Percentiles rank a stretch among this genome's conserved stretches.
These are phyloP conservation scores for Ascidia mentula DNA, from an alignment of 23 tunicate genomes.

Conservation along the genomic window DNA sequence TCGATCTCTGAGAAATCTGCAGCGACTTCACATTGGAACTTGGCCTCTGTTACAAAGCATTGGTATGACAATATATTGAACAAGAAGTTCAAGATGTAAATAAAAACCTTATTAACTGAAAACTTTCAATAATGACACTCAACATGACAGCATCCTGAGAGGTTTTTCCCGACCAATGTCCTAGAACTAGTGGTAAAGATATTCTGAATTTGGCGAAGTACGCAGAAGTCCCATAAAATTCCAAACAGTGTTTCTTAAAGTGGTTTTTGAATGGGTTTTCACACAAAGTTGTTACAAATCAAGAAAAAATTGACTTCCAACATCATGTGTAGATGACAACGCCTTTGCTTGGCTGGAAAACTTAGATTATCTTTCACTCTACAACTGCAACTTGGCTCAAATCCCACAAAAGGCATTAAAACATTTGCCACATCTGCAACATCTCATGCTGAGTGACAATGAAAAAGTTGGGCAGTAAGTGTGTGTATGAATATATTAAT, in stretches of 20 bases:
- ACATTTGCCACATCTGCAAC: conserved; percentile 16
- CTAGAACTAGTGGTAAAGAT: too few species aligned
- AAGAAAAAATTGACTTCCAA: background rate
- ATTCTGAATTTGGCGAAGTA: too few species aligned
- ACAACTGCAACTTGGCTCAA: conserved; percentile 15
- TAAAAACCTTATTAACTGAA: too few species aligned
- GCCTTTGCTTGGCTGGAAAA: conserved; percentile 28
- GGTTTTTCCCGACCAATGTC: too few species aligned
- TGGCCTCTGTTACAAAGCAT: conserved; percentile 46
- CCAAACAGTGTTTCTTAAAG: too few species aligned
- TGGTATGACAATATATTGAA: conserved; percentile 18
- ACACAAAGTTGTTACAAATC: too few species aligned
- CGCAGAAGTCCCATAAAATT: too few species aligned
- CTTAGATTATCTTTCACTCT: conserved; percentile 30
- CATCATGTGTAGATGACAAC: conserved; percentile 13
- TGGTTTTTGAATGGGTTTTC: too few species aligned
- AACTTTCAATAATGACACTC: too few species aligned
- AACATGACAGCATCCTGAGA: too few species aligned
- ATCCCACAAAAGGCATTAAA: conserved; percentile 17
- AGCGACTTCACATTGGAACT: conserved; percentile 65
- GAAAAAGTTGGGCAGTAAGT: conserved; percentile 18
- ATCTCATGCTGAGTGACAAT: conserved; percentile 34
- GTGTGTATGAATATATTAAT: background rate
- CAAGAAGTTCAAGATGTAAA: too few species aligned
- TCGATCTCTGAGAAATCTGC: conserved; percentile 17